Evolutionary conservation across 2,797 vertebrate species (phyloP), one percentile per base, ranked within the genome.

Genomic region (Glyptemys insculpta): DNA sequence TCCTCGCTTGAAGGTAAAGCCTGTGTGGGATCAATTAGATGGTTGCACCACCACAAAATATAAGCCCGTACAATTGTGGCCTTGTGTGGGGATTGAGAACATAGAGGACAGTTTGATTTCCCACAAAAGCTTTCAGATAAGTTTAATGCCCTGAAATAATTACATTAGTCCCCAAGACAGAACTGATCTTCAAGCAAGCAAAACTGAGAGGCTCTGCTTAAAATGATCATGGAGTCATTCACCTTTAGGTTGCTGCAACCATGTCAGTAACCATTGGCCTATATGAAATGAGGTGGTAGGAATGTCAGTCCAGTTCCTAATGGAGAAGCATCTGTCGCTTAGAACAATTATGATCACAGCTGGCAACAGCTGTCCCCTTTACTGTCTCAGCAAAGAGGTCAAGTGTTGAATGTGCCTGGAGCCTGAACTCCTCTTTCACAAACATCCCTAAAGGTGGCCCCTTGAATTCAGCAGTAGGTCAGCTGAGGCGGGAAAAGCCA

Each of bases 271-370:
- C 80, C 72, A 23, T 72, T 0, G 0, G 56, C 90, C 7, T 0
- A 0, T 54, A 53, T 57, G 11, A 1, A 0, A 0, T 5, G 0
- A 1, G 41, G 65, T 27, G 54, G 81, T 25, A 0, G 31, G 59
- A 15, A 65, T 65, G 16, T 65, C 3, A 1, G 54, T 18, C 68
- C 81, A 84, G 2, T 44, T 56, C 50, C 50, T 83, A 34, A 68
- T 59, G 12, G 18, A 91, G 31, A 49, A 1, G 16, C 5, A 78
- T 85, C 90, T 92, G 12, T 25, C 5, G 86, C 86, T 91, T 81
- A n/a, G 83, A 11, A 93, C 53, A 93, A 86, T 5, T 0, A 5
- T 88, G 76, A 49, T 90, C 44, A 6, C 1, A 47, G 74, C 44
- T 27, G 74, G 74, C 6, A 82, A 59, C 59, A 41, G 34, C 41